A percentile compares a stretch with the other conserved stretches of the same genome.
phyloP scores from a whole-genome alignment of 2,888 invertebrate species.

The Heliconius cydno region DNA sequence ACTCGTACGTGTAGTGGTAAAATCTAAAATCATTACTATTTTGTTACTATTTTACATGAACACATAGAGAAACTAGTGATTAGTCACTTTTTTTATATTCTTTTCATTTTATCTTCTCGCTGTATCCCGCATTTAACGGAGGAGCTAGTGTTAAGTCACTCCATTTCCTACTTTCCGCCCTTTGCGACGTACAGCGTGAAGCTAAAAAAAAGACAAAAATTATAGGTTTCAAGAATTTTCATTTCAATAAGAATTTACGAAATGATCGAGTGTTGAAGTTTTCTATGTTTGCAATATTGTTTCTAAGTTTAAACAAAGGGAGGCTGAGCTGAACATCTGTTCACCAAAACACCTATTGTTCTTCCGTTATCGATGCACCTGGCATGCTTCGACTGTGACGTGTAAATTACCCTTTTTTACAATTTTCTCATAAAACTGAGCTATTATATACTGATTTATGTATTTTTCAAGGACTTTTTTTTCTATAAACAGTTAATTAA shows the following conservation, averaged over 20 bases:
- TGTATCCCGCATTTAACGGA: too few species aligned
- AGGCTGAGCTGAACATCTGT: conserved; percentile 46
- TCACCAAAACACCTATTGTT: conserved; percentile 46
- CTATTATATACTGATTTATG: conserved; percentile 1
- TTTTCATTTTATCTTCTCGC: too few species aligned
- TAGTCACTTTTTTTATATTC: not conserved
- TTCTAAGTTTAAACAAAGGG: conserved; percentile 43
- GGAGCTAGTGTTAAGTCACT: too few species aligned
- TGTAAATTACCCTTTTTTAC: conserved; percentile 11
- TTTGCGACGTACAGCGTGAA: too few species aligned
- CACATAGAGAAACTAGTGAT: not conserved
- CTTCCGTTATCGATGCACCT: conserved; percentile 43
- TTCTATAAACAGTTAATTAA: not conserved
- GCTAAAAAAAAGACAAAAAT: too few species aligned
- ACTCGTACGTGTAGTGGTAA: not conserved
- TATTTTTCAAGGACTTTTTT: not conserved
- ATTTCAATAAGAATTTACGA: not conserved
- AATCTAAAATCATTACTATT: not conserved
- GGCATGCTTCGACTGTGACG: conserved; percentile 1
- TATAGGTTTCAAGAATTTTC: not conserved
- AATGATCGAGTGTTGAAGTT: conserved; percentile 33
- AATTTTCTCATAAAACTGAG: conserved; percentile 1
- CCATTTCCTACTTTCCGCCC: too few species aligned
- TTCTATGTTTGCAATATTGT: conserved; percentile 37
- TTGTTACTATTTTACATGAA: not conserved